Conservation (phyloP, 2,888 invertebrate species). For the Cheilosia vernalis region DNA sequence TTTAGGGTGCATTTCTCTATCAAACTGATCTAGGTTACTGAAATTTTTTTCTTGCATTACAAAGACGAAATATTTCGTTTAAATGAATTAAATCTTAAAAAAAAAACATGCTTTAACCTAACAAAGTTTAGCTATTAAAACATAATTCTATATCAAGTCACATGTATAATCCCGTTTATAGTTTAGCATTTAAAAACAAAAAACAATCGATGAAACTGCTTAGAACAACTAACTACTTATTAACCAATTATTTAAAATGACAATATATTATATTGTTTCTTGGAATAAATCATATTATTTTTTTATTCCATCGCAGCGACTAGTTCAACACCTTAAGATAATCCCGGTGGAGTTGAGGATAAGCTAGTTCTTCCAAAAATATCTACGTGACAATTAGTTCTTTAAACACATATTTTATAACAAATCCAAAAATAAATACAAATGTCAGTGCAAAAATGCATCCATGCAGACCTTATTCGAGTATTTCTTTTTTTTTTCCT, state of each 20-base stretch:
- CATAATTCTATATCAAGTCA: slow-evolving; percentile 6
- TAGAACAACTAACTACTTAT: slow-evolving; percentile 54
- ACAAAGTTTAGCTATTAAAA: slow-evolving; percentile 26
- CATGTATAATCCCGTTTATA: slow-evolving; percentile 12
- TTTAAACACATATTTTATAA: slow-evolving; percentile 73
- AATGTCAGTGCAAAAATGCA: slow-evolving; percentile 71
- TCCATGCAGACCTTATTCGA: slow-evolving; percentile 62
- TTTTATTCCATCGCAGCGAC: slow-evolving; percentile 80
- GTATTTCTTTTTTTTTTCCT: slow-evolving; percentile 6
- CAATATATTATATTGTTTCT: slow-evolving; percentile 53
- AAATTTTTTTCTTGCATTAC: slow-evolving; percentile 24
- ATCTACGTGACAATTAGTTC: slow-evolving; percentile 74
- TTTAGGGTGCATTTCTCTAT: slow-evolving; percentile 18
- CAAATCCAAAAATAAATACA: slow-evolving; percentile 72
- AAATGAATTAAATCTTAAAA: slow-evolving; percentile 8
- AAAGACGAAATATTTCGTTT: slow-evolving; percentile 22
- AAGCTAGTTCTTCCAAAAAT: slow-evolving; percentile 74
- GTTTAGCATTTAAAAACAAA: slow-evolving; percentile 17
- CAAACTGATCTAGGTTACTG: slow-evolving; percentile 8
- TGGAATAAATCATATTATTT: slow-evolving; percentile 76
- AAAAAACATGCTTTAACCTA: slow-evolving; percentile 30
- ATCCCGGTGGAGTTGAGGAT: slow-evolving; percentile 80
- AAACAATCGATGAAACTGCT: slow-evolving; percentile 24
- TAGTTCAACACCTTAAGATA: slow-evolving; percentile 80
- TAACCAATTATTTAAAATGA: slow-evolving; percentile 41